Evolutionary conservation across 2,888 invertebrate species (phyloP).

Genomic region (Patella pellucida): DNA sequence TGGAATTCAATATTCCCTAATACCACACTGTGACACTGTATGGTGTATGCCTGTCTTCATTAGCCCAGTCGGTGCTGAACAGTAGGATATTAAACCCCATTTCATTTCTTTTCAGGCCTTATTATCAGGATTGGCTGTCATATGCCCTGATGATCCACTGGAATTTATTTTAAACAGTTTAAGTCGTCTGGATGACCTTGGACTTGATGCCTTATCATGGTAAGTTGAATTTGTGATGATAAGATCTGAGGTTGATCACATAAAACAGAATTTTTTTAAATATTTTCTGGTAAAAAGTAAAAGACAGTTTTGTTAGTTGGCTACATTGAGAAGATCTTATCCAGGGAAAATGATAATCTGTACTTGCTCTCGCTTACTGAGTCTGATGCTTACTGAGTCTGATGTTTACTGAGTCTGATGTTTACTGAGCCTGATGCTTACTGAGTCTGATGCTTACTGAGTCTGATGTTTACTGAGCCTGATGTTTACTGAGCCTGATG

Average conservation of each 20-base stretch:
- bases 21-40: too few relatives aligned
- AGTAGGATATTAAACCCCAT: too few relatives aligned
- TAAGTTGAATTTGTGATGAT: conserved; percentile 34
- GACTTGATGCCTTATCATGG: conserved; percentile 65
- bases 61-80: too few relatives aligned
- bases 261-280: not conserved
- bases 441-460: too few relatives aligned
- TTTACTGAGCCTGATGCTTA: too few relatives aligned
- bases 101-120: conserved; percentile 62
- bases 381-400: too few relatives aligned
- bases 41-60: too few relatives aligned
- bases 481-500: too few relatives aligned
- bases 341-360: conserved; percentile 53
- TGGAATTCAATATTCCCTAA: too few relatives aligned
- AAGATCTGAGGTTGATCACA: not conserved
- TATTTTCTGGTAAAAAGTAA: not conserved
- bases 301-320: not conserved
- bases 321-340: conserved; percentile 65
- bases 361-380: conserved; percentile 46
- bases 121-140: conserved; percentile 67
- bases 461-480: too few relatives aligned
- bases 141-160: conserved; percentile 69
- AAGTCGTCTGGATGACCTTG: conserved; percentile 54
- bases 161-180: conserved; percentile 69
- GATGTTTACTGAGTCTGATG: too few relatives aligned